A percentile compares a stretch with the other conserved stretches of the same genome.
These are phyloP conservation scores for Triplophysa tibetana DNA, from an alignment of 2,113 vertebrate genomes.

Conservation along the genomic window DNA sequence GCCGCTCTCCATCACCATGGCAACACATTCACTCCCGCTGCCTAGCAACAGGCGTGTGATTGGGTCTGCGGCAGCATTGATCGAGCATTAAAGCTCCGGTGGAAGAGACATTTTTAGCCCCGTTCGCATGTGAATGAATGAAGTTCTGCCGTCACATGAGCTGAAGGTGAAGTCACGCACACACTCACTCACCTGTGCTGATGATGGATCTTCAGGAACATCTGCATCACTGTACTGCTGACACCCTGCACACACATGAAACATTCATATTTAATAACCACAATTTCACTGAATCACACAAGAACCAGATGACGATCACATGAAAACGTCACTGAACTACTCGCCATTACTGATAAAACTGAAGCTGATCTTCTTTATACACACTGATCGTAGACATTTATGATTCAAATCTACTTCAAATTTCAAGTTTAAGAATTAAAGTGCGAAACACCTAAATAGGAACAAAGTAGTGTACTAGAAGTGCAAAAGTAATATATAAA, in stretches of 20 bases:
- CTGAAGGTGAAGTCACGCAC: neutral
- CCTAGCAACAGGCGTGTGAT: constrained; percentile 76
- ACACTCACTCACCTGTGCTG: constrained; percentile 41
- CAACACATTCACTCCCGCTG: constrained; percentile 71
- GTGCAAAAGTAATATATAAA: too few species aligned
- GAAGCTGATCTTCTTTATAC: too few species aligned
- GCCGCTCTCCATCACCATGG: constrained; percentile 71
- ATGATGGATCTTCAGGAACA: constrained; percentile 48
- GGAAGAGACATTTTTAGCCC: neutral
- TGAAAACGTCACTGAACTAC: too few species aligned
- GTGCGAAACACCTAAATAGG: too few species aligned
- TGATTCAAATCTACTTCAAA: too few species aligned
- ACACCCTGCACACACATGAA: constrained; percentile 30
- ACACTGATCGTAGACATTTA: too few species aligned
- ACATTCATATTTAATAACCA: neutral
- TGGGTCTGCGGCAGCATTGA: constrained; percentile 72
- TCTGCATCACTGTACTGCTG: constrained; percentile 50
- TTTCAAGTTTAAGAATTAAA: too few species aligned
- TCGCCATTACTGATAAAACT: too few species aligned
- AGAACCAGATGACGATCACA: too few species aligned
- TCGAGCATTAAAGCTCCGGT: constrained; percentile 6
- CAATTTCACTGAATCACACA: too few species aligned
- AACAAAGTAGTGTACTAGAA: too few species aligned
- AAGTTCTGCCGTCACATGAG: constrained; percentile 14
- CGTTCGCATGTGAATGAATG: constrained; percentile 23